Percentiles rank a stretch among this genome's conserved stretches.
phyloP scores from a whole-genome alignment of 1,140 invertebrate species.

The Drosophila parabipectinata region DNA sequence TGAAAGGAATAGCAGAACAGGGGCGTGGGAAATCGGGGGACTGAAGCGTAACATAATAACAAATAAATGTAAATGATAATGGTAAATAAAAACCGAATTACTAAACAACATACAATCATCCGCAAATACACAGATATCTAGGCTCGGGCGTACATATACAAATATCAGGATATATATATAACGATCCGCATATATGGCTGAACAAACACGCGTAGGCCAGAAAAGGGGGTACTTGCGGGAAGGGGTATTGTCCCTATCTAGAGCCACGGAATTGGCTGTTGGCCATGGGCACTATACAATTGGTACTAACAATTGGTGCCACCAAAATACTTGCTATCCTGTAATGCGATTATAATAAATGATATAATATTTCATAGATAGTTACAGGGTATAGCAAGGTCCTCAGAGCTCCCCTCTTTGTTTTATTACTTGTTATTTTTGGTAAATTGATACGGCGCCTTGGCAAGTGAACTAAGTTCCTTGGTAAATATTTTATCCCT shows the following conservation, averaged over 20 bases:
- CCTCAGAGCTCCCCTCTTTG: not conserved
- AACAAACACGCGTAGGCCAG: slow-evolving; percentile 41
- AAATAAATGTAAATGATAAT: slow-evolving; percentile 83
- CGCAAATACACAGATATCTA: slow-evolving; percentile 40
- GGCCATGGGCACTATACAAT: slow-evolving; percentile 50
- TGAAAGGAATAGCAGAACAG: slow-evolving; percentile 15
- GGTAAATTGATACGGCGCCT: slow-evolving; percentile 73
- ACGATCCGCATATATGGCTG: slow-evolving; percentile 33
- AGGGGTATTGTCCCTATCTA: slow-evolving; percentile 20
- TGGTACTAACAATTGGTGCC: slow-evolving; percentile 50
- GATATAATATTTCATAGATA: not conserved
- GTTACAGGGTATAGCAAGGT: slow-evolving; percentile 11
- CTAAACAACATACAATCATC: slow-evolving; percentile 77
- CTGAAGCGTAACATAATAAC: slow-evolving; percentile 69
- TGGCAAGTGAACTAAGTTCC: slow-evolving; percentile 46
- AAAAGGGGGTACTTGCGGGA: not conserved
- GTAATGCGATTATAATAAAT: not conserved
- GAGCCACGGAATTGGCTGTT: slow-evolving; percentile 29
- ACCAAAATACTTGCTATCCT: not conserved
- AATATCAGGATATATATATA: slow-evolving; percentile 21
- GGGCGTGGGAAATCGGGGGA: not conserved
- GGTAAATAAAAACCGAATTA: slow-evolving; percentile 82
- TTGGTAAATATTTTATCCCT: slow-evolving; percentile 44
- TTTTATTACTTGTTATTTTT: slow-evolving; percentile 54
- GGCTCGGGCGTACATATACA: slow-evolving; percentile 4